These are phyloP conservation scores for Phyllostomus hastatus DNA, from an alignment of 2,113 vertebrate species.

Conservation along the genomic window DNA sequence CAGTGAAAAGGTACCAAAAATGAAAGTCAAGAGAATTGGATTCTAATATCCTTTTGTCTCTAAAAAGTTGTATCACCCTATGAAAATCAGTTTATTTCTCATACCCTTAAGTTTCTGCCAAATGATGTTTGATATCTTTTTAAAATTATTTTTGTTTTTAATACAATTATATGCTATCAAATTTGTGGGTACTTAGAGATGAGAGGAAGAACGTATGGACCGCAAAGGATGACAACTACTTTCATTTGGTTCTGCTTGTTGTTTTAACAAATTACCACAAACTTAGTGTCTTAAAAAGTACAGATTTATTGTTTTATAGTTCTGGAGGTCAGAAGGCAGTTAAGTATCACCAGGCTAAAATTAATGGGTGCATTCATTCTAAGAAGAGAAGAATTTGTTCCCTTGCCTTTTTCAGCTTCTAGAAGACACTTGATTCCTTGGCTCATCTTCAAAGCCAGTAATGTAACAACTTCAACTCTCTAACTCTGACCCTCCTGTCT, in stretches of 20 bases:
- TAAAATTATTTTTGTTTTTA: background rate
- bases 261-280: background rate
- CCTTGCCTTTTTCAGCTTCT: background rate
- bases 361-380: background rate
- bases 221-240: background rate
- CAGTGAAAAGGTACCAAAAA: background rate
- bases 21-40: background rate
- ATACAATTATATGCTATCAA: background rate
- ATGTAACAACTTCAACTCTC: background rate
- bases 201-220: accelerated
- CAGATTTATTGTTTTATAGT: background rate
- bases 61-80: background rate
- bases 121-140: background rate
- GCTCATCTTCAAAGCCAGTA: background rate
- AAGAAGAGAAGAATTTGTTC: background rate
- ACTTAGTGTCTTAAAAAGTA: background rate
- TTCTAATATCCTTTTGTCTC: background rate
- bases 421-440: background rate
- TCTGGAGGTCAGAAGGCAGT: background rate
- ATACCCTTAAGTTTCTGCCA: background rate
- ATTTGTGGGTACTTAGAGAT: background rate
- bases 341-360: background rate
- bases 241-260: background rate
- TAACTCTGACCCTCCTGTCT: background rate
- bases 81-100: background rate